phyloP scores from a whole-genome alignment of 2,888 invertebrate genomes.

The Apoda limacodes region DNA sequence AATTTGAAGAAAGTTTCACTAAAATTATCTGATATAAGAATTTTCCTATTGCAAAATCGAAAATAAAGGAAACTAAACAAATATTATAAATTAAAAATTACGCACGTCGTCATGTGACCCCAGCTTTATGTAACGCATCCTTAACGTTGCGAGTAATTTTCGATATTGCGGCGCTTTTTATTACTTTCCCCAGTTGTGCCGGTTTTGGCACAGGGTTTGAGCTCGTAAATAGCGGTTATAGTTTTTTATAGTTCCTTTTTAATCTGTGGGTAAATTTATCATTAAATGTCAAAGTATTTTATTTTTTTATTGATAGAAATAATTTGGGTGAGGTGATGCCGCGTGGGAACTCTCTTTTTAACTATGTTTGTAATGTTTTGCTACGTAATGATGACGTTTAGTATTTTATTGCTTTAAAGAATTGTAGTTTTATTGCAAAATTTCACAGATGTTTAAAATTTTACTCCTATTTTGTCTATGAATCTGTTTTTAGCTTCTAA shows the following conservation, averaged over 20 bases:
- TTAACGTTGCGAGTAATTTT: conserved; percentile 27
- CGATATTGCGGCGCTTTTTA: conserved; percentile 46
- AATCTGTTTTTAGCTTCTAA: no score
- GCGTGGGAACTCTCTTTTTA: conserved; percentile 44
- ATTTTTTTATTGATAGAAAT: conserved; percentile 47
- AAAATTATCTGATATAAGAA: no score
- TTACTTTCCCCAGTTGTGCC: conserved; percentile 25
- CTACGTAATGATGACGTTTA: conserved; percentile 51
- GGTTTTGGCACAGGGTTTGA: conserved; percentile 34
- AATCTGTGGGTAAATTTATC: conserved; percentile 43
- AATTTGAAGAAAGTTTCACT: no score
- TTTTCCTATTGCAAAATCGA: no score
- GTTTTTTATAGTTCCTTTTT: conserved; percentile 26
- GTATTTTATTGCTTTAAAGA: no score
- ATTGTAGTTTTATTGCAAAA: no score
- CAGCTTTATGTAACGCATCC: no score
- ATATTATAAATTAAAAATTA: no score
- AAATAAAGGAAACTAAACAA: no score
- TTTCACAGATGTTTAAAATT: no score
- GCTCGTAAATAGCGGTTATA: conserved; percentile 30
- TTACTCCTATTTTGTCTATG: no score
- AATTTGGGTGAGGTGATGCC: conserved; percentile 23
- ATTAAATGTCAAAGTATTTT: conserved; percentile 63
- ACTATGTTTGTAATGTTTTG: conserved; percentile 23
- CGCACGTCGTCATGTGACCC: conserved; percentile 16